Base-by-base conservation (phyloP, 2,113 vertebrate species). In the Lipophrys pholis region DNA sequence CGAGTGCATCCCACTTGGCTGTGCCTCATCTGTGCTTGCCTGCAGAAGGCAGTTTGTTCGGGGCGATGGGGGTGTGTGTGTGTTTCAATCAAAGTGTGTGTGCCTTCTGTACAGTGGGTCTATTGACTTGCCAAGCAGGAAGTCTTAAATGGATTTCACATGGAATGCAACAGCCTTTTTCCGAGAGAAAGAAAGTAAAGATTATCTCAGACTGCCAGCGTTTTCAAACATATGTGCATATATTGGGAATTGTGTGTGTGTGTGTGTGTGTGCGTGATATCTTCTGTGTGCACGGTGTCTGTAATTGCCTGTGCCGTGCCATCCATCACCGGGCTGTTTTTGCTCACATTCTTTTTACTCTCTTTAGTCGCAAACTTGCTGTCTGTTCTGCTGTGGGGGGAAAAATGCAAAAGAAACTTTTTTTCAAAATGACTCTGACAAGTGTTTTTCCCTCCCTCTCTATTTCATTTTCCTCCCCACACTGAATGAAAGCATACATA, bases 291-390 rank as follows among this genome's bases (percentile, higher is more conserved):
- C 48, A 46, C 63, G 50, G 21, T 74, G 61, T 83, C 71, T 77
- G 50, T 88, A 89, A 89, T 83, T 89, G 84, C 61, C 69, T 81
- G 60, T 30, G 61, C 67, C 58, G 75, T 49, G 59, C 74, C 61
- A 87, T 81, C 83, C 80, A 87, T 89, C 87, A 88, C 63, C 73
- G 30, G 17, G 53, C 48, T 80, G 67, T 73, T 79, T 85, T 80
- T 57, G 45, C 70, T 76, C 55, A 56, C 42, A 67, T 64, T 65
- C 70, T 70, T 73, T 78, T 79, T 72, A 46, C 60, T 71, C 56
- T 80, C 48, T 73, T 65, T 71, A 83, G 77, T 86, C 65, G 41
- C 72, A 73, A 82, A 89, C 70, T 85, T 75, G 55, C 76, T 81
- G 56, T 79, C 30, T 83, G 63, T 74, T 85, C 62, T 80, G 45